A percentile compares a stretch with the other conserved stretches of the same genome.
These are phyloP conservation scores for Chamaea fasciata DNA, from an alignment of 2,113 vertebrate species.

Conservation along the genomic window DNA sequence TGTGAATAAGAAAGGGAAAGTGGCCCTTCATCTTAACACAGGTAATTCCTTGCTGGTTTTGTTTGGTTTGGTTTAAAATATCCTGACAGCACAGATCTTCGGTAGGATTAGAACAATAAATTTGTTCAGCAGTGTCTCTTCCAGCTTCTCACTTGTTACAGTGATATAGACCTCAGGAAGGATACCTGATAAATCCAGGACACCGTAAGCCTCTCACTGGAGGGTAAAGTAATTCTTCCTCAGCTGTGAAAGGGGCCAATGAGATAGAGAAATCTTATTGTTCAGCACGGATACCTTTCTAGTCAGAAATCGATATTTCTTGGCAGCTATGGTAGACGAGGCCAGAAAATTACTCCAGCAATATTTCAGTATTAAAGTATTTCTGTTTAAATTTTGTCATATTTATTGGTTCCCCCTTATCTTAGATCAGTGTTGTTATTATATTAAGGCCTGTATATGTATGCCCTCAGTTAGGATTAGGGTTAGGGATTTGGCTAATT, in stretches of 20 bases:
- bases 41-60: slow-evolving; percentile 4
- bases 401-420: not conserved
- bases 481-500: not conserved
- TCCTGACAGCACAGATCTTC: not conserved
- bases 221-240: not conserved
- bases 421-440: not conserved
- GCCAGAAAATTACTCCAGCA: not conserved
- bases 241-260: not conserved
- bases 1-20: not conserved
- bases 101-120: not conserved
- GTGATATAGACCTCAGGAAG: not conserved
- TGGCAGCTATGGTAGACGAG: not conserved
- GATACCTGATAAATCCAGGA: not conserved
- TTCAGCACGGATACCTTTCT: not conserved
- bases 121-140: not conserved
- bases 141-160: not conserved
- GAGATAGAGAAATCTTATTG: not conserved
- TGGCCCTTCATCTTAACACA: not conserved
- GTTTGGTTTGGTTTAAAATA: not conserved
- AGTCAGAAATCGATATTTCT: not conserved
- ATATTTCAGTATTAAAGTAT: not conserved
- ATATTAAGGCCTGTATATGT: not conserved
- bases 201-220: not conserved
- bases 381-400: not conserved
- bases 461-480: not conserved